Conservation (phyloP, 2,113 vertebrate species). For the Merops nubicus region DNA sequence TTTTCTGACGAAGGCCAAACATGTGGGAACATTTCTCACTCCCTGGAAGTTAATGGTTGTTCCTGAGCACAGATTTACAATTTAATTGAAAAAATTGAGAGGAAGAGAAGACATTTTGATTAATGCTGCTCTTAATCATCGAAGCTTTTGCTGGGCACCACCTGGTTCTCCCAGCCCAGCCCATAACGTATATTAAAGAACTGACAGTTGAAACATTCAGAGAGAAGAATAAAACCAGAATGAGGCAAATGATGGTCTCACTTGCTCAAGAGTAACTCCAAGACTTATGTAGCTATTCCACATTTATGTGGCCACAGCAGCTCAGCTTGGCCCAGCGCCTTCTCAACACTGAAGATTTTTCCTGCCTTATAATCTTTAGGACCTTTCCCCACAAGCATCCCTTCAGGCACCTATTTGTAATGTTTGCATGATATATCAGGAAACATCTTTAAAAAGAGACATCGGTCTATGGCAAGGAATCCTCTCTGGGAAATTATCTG, state of each 20-base stretch:
- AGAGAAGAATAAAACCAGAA: background rate
- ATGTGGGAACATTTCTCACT: slow-evolving; percentile 23
- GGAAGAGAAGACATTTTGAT: background rate
- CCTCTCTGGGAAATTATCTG: background rate
- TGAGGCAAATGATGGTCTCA: background rate
- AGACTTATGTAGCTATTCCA: background rate
- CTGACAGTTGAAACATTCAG: background rate
- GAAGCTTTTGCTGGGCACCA: background rate
- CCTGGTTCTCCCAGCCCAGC: background rate
- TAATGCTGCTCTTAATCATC: background rate
- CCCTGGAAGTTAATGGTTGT: slow-evolving; percentile 27
- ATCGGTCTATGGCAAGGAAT: background rate
- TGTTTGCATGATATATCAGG: background rate
- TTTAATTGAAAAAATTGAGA: slow-evolving; percentile 2
- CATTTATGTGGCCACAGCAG: background rate
- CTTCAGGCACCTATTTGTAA: background rate
- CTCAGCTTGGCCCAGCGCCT: background rate
- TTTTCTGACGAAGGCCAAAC: slow-evolving; percentile 6
- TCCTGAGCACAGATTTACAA: slow-evolving; percentile 12
- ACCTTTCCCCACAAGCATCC: background rate
- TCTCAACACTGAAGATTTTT: background rate
- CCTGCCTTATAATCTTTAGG: background rate
- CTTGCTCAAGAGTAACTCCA: background rate
- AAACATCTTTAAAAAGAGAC: slow-evolving; percentile 21
- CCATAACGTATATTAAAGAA: background rate